A percentile compares a stretch with the other conserved stretches of the same genome.
Evolutionary conservation across 1,140 invertebrate species (phyloP).

Genomic region (Ptiloglossa arizonensis): DNA sequence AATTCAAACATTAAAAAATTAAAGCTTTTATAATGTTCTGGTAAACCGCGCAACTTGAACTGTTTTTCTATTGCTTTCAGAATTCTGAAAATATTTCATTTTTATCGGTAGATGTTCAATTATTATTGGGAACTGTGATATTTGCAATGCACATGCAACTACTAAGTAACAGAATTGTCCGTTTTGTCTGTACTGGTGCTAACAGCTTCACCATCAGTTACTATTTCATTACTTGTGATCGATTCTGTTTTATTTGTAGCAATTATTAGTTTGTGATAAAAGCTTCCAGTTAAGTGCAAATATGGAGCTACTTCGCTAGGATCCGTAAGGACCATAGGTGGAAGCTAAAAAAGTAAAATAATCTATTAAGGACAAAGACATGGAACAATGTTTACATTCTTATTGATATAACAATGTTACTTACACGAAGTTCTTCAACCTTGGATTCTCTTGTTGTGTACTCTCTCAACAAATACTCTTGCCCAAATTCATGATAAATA

Average conservation of each 20-base stretch:
- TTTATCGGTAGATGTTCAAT: slow-evolving; percentile 1
- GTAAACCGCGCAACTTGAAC: neutral
- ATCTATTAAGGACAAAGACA: slow-evolving; percentile 23
- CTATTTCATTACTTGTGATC: slow-evolving; percentile 24
- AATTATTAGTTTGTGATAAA: slow-evolving; percentile 80
- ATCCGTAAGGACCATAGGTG: slow-evolving; percentile 80
- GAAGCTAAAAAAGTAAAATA: slow-evolving; percentile 72
- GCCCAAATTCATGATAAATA: slow-evolving; percentile 91
- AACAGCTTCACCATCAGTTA: neutral
- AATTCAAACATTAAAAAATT: neutral
- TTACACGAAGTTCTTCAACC: slow-evolving; percentile 84
- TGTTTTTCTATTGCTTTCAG: neutral
- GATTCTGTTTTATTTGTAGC: slow-evolving; percentile 49
- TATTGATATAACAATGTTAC: slow-evolving; percentile 8
- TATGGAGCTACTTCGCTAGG: slow-evolving; percentile 83
- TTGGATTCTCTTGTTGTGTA: slow-evolving; percentile 89
- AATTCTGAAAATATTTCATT: neutral
- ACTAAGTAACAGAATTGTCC: slow-evolving; percentile 67
- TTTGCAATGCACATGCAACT: neutral
- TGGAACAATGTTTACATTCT: neutral
- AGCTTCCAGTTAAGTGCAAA: slow-evolving; percentile 79
- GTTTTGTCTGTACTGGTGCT: slow-evolving; percentile 15
- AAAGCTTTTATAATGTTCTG: neutral
- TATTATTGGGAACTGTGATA: neutral
- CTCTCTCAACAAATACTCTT: slow-evolving; percentile 89